Evolutionary conservation across 2,888 invertebrate genomes (phyloP).

Genomic region (Polylopha cassiicola): DNA sequence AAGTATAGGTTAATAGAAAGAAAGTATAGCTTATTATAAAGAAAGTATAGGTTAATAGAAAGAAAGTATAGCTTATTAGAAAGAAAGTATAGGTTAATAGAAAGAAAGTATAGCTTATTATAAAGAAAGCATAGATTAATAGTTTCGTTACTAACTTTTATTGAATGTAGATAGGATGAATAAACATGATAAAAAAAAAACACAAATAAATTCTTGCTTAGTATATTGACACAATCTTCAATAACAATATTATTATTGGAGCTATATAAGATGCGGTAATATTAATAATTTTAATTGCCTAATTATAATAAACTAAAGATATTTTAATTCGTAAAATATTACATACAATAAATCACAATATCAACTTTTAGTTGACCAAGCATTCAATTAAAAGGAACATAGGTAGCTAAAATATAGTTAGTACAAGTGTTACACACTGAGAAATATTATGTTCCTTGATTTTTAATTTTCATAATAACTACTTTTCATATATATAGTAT

Average conservation of each 20-base stretch:
- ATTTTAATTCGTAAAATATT: constrained; percentile 62
- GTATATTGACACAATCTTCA: constrained; percentile 73
- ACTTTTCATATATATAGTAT: constrained; percentile 10
- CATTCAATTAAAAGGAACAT: constrained; percentile 54
- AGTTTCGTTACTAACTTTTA: too few relatives aligned
- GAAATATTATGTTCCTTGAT: constrained; percentile 35
- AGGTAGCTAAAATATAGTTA: constrained; percentile 47
- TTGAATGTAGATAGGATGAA: too few relatives aligned
- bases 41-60: too few relatives aligned
- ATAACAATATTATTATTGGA: constrained; percentile 65
- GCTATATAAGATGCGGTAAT: constrained; percentile 63
- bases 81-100: too few relatives aligned
- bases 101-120: too few relatives aligned
- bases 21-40: too few relatives aligned
- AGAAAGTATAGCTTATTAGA: too few relatives aligned
- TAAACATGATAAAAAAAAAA: constrained; percentile 25
- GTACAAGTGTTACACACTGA: constrained; percentile 59
- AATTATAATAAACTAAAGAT: constrained; percentile 64
- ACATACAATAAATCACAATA: constrained; percentile 72
- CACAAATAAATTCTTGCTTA: constrained; percentile 48
- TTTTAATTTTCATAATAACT: constrained; percentile 32
- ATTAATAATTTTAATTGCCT: constrained; percentile 60
- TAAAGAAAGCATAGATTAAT: too few relatives aligned
- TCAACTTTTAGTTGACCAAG: constrained; percentile 73
- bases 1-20: too few relatives aligned